These are phyloP conservation scores for Acanthiza pusilla DNA, from an alignment of 2,797 vertebrate genomes.

Conservation along the genomic window DNA sequence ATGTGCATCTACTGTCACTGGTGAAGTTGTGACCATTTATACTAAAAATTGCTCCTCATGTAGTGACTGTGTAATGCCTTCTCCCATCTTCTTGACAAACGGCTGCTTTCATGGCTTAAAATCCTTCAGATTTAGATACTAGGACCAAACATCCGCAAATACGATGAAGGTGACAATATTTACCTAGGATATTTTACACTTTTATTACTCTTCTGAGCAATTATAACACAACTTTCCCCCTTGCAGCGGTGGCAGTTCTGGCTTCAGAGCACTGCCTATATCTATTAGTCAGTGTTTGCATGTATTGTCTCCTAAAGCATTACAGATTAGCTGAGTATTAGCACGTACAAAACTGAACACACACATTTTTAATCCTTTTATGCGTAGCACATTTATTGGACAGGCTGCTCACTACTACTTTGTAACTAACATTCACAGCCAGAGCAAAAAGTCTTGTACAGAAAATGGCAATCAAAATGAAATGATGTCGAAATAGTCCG, in stretches of 20 bases:
- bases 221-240: not conserved
- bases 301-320: not conserved
- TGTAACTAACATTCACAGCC: not conserved
- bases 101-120: not conserved
- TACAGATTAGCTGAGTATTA: not conserved
- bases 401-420: constrained; percentile 37
- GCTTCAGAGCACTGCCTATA: not conserved
- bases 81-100: not conserved
- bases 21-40: not conserved
- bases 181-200: not conserved
- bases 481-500: not conserved
- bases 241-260: not conserved
- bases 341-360: constrained; percentile 8
- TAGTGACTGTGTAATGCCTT: not conserved
- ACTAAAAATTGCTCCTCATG: not conserved
- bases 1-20: not conserved
- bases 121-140: not conserved
- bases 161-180: not conserved
- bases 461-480: not conserved
- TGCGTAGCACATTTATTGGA: not conserved
- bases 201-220: not conserved
- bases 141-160: not conserved
- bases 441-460: not conserved
- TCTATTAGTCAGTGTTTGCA: not conserved
- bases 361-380: constrained; percentile 29